Evolutionary conservation across 2,888 invertebrate genomes (phyloP), one percentile per base, ranked within the genome.

Genomic region (Nemapogon koenigi): DNA sequence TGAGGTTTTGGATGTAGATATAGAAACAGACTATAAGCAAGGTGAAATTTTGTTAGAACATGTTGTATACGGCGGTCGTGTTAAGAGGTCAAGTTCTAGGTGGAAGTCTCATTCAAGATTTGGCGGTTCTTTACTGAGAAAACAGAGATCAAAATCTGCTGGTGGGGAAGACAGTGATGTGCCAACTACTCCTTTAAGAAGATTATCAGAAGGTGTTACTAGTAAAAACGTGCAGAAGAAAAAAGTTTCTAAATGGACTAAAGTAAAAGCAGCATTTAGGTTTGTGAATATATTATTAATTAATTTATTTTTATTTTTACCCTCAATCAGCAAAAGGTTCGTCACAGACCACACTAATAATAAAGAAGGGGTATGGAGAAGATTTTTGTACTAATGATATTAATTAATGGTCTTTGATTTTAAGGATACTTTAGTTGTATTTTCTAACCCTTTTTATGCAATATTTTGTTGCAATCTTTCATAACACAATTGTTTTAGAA

Each of bases 181-280:
- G 0, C 65, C 68, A 0, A 68, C 67, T 0, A 66, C 71, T 8
- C 73, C 73, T 1, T 39, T 73, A 14, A 57, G 78, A 43, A 60
- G 69, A 45, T 62, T 63, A 37, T 76, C 71, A 6, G 79, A 71
- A 42, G 71, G 70, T 1, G 49, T 76, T 2, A 72, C 70, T 33
- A 47, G 57, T 32, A 78, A 76, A 40, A 73, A 75, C 47, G 69
- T 75, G 0, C 79, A 79, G 13, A 79, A 76, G 39, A 79, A 86
- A 0, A 88, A 88, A 54, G 84, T 89, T 35, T 91, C 92, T 0
- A 93, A 93, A 57, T 94, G 93, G 93, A 91, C 91, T 0, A 87
- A 88, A 67, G 93, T 94, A 7, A 94, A 93, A 62, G 91, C 91
- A 31, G 93, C 93, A 10, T 90, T 92, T 53, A 90, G 88, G 62